Evolutionary conservation across 1,140 invertebrate species (phyloP).

Genomic region (Chlorops oryzae): DNA sequence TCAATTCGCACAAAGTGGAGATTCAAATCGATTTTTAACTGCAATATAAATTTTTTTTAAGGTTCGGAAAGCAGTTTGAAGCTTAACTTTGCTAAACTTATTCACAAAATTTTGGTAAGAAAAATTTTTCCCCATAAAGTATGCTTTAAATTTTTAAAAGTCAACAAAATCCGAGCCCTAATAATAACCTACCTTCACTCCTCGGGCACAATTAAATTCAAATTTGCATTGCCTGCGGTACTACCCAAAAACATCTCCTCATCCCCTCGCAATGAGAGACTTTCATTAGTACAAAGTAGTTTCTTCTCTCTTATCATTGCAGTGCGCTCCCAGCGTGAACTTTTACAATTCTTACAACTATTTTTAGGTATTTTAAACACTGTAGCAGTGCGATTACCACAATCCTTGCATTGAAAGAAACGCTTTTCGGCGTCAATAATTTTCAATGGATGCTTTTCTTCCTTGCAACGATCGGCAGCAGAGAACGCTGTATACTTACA

Average conservation of each 20-base stretch:
- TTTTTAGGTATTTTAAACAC: constrained; percentile 70
- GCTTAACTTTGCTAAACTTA: too few species aligned
- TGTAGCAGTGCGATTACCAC: constrained; percentile 72
- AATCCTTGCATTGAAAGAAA: constrained; percentile 86
- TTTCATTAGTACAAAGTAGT: constrained; percentile 49
- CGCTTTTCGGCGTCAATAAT: constrained; percentile 73
- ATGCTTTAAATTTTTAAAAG: too few species aligned
- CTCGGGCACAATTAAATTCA: constrained; percentile 63
- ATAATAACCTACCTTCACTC: too few species aligned
- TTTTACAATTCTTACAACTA: constrained; percentile 71
- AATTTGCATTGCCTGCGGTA: constrained; percentile 53
- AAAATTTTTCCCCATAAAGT: too few species aligned
- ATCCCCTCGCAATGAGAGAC: constrained; percentile 64
- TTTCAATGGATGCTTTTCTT: constrained; percentile 70
- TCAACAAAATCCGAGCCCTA: too few species aligned
- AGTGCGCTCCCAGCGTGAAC: constrained; percentile 67
- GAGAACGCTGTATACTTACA: constrained; percentile 88
- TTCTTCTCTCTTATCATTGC: constrained; percentile 73
- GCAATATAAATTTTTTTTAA: too few species aligned
- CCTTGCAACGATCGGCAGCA: constrained; percentile 75
- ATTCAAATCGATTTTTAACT: too few species aligned
- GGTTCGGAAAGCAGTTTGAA: too few species aligned
- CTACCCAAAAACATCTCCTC: constrained; percentile 65
- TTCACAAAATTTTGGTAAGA: too few species aligned
- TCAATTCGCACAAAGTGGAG: too few species aligned